Conservation (phyloP, 2,113 vertebrate genomes). For the Onychorhynchus coronatus region DNA sequence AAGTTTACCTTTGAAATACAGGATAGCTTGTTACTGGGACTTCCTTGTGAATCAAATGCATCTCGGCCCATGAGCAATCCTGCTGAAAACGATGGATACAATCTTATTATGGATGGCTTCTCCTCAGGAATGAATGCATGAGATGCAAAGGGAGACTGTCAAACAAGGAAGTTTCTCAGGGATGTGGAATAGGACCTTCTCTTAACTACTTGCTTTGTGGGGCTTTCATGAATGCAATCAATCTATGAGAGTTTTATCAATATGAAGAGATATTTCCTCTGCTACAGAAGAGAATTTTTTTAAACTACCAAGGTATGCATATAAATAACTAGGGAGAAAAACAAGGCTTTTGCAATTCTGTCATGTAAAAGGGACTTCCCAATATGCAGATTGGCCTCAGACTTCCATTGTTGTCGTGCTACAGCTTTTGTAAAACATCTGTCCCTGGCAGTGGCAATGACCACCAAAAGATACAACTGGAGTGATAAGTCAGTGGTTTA, state of each 20-base stretch:
- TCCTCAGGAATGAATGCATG: not conserved
- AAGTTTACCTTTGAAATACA: not conserved
- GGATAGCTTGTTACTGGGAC: not conserved
- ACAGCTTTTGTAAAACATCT: not conserved
- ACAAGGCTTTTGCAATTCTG: not conserved
- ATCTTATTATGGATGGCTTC: not conserved
- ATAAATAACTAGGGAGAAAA: slow-evolving; percentile 12
- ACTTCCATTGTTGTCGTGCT: not conserved
- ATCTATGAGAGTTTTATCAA: not conserved
- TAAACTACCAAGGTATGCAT: not conserved
- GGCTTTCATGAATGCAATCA: not conserved
- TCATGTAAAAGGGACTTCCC: not conserved
- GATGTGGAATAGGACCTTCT: not conserved
- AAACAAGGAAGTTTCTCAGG: not conserved
- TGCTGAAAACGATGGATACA: not conserved
- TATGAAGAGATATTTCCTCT: not conserved
- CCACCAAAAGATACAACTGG: not conserved
- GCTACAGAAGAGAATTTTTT: not conserved
- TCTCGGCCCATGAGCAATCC: not conserved
- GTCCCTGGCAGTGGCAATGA: not conserved
- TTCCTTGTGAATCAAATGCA: not conserved
- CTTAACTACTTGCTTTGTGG: not conserved
- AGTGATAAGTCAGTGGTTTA: not conserved
- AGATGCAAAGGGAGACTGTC: not conserved
- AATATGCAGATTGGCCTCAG: not conserved